Conservation (phyloP, 2,888 invertebrate species). For the Volucella zonaria region DNA sequence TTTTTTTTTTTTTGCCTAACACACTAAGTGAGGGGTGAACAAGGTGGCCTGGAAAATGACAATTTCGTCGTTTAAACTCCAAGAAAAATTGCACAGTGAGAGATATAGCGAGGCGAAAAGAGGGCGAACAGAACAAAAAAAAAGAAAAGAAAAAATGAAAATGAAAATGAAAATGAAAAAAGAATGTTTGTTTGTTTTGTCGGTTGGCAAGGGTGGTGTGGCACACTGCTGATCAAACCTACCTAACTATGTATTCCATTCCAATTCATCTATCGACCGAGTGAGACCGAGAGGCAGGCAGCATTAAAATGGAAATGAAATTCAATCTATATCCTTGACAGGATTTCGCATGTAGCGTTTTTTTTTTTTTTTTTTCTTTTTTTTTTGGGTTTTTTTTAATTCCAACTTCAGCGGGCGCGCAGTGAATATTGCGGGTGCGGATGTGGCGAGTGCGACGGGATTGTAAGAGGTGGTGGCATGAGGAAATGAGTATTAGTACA, state of each 20-base stretch:
- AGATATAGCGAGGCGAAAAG: too few species aligned
- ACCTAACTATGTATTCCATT: constrained; percentile 51
- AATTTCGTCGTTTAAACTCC: constrained; percentile 42
- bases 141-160: constrained; percentile 17
- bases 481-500: constrained; percentile 41
- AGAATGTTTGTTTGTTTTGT: constrained; percentile 65
- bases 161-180: constrained; percentile 12
- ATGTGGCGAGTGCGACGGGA: too few species aligned
- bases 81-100: constrained; percentile 29
- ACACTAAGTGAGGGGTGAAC: constrained; percentile 26
- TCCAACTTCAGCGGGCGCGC: constrained; percentile 33
- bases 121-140: background rate
- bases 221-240: constrained; percentile 54
- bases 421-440: too few species aligned
- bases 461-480: constrained; percentile 4
- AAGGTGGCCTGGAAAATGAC: constrained; percentile 48
- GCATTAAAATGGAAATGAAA: constrained; percentile 71
- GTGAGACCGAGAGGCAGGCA: constrained; percentile 54
- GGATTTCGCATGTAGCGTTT: constrained; percentile 61
- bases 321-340: constrained; percentile 69
- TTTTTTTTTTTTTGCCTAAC: constrained; percentile 14
- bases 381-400: constrained; percentile 29
- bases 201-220: constrained; percentile 64
- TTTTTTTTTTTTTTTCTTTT: background rate
- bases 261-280: constrained; percentile 61